phyloP scores from a whole-genome alignment of 2,797 vertebrate genomes.

The Pangasius macronema region DNA sequence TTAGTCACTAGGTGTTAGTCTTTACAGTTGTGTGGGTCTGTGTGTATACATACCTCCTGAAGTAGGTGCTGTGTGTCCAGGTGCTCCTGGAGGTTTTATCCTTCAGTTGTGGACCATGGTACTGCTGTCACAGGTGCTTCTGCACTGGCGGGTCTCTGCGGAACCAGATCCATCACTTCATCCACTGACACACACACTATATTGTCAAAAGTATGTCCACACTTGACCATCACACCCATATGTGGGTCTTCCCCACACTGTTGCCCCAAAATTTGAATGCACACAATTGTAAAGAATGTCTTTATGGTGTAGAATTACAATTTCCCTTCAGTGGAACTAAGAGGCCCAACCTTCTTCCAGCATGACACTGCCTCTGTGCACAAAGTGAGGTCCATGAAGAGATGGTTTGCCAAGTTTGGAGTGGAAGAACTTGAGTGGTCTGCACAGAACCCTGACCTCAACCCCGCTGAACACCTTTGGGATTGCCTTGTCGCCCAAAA shows the following conservation, averaged over 20 bases:
- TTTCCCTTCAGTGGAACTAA: neutral
- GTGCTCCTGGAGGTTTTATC: neutral
- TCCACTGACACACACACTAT: no score
- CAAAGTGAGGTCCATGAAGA: neutral
- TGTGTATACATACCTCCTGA: neutral
- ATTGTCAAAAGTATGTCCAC: no score
- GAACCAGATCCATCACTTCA: neutral
- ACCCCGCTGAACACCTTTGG: neutral
- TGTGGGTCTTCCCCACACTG: neutral
- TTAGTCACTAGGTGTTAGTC: neutral
- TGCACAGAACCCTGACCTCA: neutral
- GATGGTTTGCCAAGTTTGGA: neutral
- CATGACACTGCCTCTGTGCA: neutral
- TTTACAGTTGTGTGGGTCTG: neutral
- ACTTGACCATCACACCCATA: neutral
- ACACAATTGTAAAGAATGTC: neutral
- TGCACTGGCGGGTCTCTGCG: neutral
- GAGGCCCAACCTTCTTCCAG: neutral
- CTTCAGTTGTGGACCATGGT: neutral
- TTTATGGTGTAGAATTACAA: neutral
- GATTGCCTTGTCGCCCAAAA: neutral
- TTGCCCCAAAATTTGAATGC: neutral
- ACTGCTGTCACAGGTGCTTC: neutral
- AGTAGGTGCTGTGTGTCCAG: neutral
- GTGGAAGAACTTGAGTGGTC: neutral